phyloP scores from a whole-genome alignment of 2,797 vertebrate genomes.

The Poliocrania exsul region DNA sequence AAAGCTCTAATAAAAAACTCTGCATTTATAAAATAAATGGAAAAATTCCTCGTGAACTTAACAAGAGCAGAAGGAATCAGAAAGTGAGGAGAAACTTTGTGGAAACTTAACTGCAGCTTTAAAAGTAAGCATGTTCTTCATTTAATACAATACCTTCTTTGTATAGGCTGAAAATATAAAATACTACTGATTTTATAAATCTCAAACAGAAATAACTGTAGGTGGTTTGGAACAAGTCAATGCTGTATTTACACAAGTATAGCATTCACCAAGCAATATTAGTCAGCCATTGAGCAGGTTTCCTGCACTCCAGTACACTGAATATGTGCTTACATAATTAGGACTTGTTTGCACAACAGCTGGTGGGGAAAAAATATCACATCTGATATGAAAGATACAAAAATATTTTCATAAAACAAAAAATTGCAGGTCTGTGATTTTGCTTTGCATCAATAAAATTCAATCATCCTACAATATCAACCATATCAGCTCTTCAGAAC shows the following conservation, averaged over 20 bases:
- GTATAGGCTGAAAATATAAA: background rate
- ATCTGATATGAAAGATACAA: slow-evolving; percentile 3
- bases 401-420: slow-evolving; percentile 45
- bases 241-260: background rate
- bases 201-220: slow-evolving; percentile 25
- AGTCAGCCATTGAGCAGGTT: slow-evolving; percentile 46
- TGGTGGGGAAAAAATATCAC: slow-evolving; percentile 27
- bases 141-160: background rate
- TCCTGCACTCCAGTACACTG: background rate
- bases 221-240: slow-evolving; percentile 46
- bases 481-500: background rate
- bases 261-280: slow-evolving; percentile 33
- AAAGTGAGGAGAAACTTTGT: background rate
- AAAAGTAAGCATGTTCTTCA: background rate
- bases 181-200: slow-evolving; percentile 11
- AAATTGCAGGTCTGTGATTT: background rate
- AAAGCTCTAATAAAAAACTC: background rate
- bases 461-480: background rate
- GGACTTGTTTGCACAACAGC: slow-evolving; percentile 24
- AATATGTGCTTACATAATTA: slow-evolving; percentile 23
- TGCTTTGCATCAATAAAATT: background rate
- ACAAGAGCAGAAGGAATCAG: background rate
- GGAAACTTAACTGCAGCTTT: background rate
- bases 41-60: background rate
- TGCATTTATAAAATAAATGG: background rate